Base-by-base conservation (phyloP, 1,140 invertebrate species). In the Drosophila tristis region DNA sequence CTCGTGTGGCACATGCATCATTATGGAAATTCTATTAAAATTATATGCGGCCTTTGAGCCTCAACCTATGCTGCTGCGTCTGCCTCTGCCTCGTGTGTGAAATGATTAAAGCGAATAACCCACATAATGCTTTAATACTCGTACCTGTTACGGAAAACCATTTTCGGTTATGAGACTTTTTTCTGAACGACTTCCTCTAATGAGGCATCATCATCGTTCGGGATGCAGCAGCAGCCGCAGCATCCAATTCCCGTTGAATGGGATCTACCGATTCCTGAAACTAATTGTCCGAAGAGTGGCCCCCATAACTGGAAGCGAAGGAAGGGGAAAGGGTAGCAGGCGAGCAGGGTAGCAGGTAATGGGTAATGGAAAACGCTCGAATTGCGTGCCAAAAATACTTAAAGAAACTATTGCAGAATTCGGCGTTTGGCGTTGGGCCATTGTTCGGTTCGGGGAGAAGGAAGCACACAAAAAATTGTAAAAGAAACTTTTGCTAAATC, bases 371-470 rank as follows among this genome's bases (percentile, higher is more conserved):
- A 35, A 9, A 35, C 9, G 9, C 31, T 35, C 63, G 61, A 72
- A 77, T 87, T 87, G 82, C 82, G 82, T 87, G 82, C 58, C 47
- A 44, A 56, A 74, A 70, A 59, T 82, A 80, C 80, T 80, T 85
- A 85, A 54, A 77, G 63, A 51, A 67, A 35, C 25, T 15, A 42
- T 53, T 55, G 59, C 63, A 64, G 62, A 78, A 80, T 63, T 86
- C 67, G 66, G 70, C 63, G 68, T 60, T 74, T 73, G 67, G 60
- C 50, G 50, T 42, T 43, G 9, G 43, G 43, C 47, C 47, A 56
- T 47, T 31, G 45, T 59, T 48, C 44, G 29, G 20, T 5, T 20
- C 13, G 55, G 58, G 49, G 35, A 0, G 8, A 29, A 29, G 13
- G 20, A 58, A 39, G 48, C 25, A 9, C 15, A 42, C 26, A 39